Base-by-base conservation (phyloP, 2,888 invertebrate species). In the Hyposoter didymator region DNA sequence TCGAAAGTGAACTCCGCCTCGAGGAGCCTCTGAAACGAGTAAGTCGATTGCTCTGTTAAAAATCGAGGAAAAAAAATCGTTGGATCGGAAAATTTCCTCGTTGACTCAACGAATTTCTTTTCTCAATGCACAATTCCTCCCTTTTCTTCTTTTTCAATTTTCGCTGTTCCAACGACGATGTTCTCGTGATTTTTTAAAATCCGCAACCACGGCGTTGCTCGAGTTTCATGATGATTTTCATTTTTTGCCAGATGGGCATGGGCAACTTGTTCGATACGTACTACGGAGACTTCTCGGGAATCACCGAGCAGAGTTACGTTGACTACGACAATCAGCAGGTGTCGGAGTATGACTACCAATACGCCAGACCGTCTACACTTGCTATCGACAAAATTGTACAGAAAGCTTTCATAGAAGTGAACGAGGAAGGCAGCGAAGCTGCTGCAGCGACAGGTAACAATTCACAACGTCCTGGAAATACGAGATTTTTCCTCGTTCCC, bases 141-240 rank as follows among this genome's bases (percentile, higher is more conserved):
- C 7, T 6, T 39, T 39, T 28, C 28, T 39, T 10, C 39, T 39
- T 1, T 5, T 39, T 5, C 39, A 39, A 39, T 39, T 39, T 39
- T 39, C 39, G 8, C 10, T 5, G 8, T 8, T 39, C 10, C 39
- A 39, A 10, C 39, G 8, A 0, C 39, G 8, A 39, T 39, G 7
- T 7, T 39, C 39, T 39, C 5, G 39, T 8, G 39, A 39, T 7
- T 39, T 39, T 39, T 39, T 8, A 35, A 35, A 35, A 35, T 39
- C 39, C 0, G 7, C 39, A 39, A 0, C 7, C n/a, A 49, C 14
- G n/a, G n/a, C 5, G 5, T 49, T 4, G 47, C n/a, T 6, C 17
- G n/a, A 49, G n/a, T 94, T 74, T 86, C 10, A 17, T 8, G 35
- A n/a, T 97, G 0, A 92, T 97, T 90, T 97, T 97, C 90, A 89